Base-by-base conservation (phyloP, 2,888 invertebrate genomes). In the Endomychus coccineus region DNA sequence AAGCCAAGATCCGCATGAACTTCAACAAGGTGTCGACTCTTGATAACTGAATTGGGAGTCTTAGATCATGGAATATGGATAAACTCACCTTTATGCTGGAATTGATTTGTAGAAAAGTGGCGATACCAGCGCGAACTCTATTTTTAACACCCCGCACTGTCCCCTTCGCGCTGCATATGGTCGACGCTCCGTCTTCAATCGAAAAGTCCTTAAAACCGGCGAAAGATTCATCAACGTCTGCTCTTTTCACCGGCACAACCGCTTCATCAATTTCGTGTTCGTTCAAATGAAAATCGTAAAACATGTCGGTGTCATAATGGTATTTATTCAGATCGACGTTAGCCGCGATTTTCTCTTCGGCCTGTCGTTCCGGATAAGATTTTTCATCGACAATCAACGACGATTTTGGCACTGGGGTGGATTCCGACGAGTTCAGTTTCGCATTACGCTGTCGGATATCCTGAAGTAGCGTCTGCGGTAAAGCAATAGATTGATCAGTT, bases 81-180 rank as follows among this genome's bases (percentile, higher is more conserved):
- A 15, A 23, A 42, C 77, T 74, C 69, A 90, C 90, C 84, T 88
- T 90, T 44, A 78, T 77, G 33, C 81, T 76, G 52, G 74, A 77
- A 59, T 82, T 84, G 56, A 87, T 81, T 61, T 88, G 87, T 42
- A 90, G 74, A 68, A 94, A 94, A n/a, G 92, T 92, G 29, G 89
- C 90, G 55, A 95, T 92, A 44, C 94, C 94, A 45, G 91, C 91
- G 48, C 92, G 73, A 38, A 95, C 94, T 51, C 92, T 77, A 70
- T 95, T 94, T 70, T 88, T 90, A 45, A 94, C 89, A 42, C 94
- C 94, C 28, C 94, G 78, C 49, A 95, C 86, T 7, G 92, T 92
- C 29, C 94, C 94, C 61, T 87, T 88, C 35, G 86, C 81, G 69
- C 94, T 92, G 48, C 84, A 75, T 58, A 95, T 92, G 36, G 89